Percentiles rank a stretch among this genome's conserved stretches.
Evolutionary conservation across 1,140 invertebrate genomes (phyloP).

Genomic region (Aradophagus sp.): DNA sequence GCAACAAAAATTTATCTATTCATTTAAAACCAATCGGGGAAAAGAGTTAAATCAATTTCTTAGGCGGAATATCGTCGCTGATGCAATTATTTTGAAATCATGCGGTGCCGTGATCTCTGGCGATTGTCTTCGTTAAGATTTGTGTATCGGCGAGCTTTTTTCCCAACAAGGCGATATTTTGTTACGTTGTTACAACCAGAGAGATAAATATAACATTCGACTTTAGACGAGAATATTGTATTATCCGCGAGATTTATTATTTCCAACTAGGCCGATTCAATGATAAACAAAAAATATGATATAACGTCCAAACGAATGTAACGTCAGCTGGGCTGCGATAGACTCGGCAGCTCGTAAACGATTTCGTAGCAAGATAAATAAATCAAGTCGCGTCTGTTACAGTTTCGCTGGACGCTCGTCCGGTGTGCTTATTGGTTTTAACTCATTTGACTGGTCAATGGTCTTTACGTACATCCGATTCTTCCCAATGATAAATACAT

Average conservation of each 20-base stretch:
- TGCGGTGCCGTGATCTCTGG: conserved; percentile 21
- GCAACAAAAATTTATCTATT: conserved; percentile 3
- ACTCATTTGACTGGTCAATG: conserved; percentile 55
- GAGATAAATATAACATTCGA: conserved; percentile 42
- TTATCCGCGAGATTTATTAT: conserved; percentile 52
- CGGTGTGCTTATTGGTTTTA: conserved; percentile 52
- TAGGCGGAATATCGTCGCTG: conserved; percentile 15
- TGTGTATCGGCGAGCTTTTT: conserved; percentile 25
- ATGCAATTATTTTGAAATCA: conserved; percentile 34
- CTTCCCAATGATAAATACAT: too few relatives aligned
- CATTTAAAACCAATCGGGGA: background rate
- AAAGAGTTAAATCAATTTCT: too few relatives aligned
- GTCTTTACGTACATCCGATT: conserved; percentile 56
- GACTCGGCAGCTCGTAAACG: conserved; percentile 44
- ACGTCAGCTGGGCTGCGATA: conserved; percentile 49
- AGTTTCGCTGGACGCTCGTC: conserved; percentile 48
- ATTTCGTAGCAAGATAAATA: conserved; percentile 58
- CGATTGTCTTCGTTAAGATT: conserved; percentile 34
- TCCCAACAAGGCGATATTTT: conserved; percentile 35
- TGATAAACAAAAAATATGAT: conserved; percentile 55
- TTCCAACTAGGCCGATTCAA: conserved; percentile 48
- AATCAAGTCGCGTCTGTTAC: conserved; percentile 54
- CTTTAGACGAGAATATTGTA: conserved; percentile 50
- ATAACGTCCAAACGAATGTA: conserved; percentile 44
- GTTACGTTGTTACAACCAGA: conserved; percentile 26